Percentiles rank a stretch among this genome's conserved stretches.
Conservation (phyloP, 64 coral and sea anemone genomes). For the Stichodactyla mertensii region DNA sequence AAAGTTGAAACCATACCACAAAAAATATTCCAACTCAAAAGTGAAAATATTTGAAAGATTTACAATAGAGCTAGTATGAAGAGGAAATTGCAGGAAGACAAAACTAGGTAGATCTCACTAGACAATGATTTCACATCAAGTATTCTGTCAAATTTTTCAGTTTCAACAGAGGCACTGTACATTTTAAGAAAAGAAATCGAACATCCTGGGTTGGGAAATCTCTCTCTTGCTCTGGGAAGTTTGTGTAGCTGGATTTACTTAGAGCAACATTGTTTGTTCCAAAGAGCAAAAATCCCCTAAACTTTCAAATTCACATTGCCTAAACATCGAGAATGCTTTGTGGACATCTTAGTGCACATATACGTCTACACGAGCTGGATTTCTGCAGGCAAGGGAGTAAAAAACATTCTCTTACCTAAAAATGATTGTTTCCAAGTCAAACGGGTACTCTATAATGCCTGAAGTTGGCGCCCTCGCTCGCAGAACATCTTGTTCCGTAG, state of each 20-base stretch:
- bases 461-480: slow-evolving; percentile 88
- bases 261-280: not conserved
- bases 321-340: not conserved
- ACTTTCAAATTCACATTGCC: not conserved
- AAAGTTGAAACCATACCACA: not conserved
- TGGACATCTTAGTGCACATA: not conserved
- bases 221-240: not conserved
- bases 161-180: not conserved
- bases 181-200: not conserved
- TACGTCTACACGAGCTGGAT: not conserved
- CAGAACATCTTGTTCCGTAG: slow-evolving; percentile 91
- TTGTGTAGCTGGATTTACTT: not conserved
- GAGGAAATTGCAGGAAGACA: not conserved
- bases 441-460: slow-evolving; percentile 95
- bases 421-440: slow-evolving; percentile 98
- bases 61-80: not conserved
- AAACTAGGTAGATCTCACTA: not conserved
- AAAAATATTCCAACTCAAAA: not conserved
- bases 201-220: no score
- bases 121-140: not conserved
- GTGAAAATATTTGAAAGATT: not conserved
- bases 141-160: not conserved
- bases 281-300: not conserved
- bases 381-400: not conserved
- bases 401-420: slow-evolving; percentile 40